phyloP scores from a whole-genome alignment of 2,888 invertebrate genomes.

The Pteria penguin region DNA sequence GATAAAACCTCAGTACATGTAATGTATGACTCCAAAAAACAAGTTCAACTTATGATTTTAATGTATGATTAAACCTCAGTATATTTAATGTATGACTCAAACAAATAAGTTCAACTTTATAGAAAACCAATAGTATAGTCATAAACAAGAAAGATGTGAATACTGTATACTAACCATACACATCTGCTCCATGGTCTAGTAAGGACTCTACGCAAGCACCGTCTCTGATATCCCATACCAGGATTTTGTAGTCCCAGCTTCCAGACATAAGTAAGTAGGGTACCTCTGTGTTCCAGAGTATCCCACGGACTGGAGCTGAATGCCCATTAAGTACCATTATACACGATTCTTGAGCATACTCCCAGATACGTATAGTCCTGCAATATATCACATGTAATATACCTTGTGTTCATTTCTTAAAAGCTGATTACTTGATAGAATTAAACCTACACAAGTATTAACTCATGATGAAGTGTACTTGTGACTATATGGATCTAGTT shows the following conservation, averaged over 20 bases:
- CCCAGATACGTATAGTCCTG: constrained; percentile 79
- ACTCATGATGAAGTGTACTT: too few relatives aligned
- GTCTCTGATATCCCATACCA: constrained; percentile 80
- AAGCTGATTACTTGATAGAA: too few relatives aligned
- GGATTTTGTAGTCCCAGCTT: constrained; percentile 80
- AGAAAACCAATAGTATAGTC: too few relatives aligned
- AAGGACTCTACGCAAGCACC: constrained; percentile 79
- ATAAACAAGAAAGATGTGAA: too few relatives aligned
- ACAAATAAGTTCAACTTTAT: too few relatives aligned
- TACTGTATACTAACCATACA: constrained; percentile 80
- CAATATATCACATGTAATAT: constrained; percentile 23
- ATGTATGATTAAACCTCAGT: too few relatives aligned
- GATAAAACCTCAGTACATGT: too few relatives aligned
- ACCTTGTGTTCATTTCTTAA: background rate
- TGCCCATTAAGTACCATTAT: constrained; percentile 78
- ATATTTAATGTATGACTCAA: too few relatives aligned
- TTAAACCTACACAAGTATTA: too few relatives aligned
- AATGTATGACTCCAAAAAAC: too few relatives aligned
- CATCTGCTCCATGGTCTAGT: constrained; percentile 81
- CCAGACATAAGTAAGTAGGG: constrained; percentile 80
- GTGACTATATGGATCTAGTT: too few relatives aligned
- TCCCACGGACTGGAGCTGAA: constrained; percentile 78
- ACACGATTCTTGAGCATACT: constrained; percentile 78
- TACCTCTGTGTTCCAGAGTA: constrained; percentile 80
- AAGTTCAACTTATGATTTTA: too few relatives aligned